Evolutionary conservation across 2,888 invertebrate genomes (phyloP).

Genomic region (Polymixis flavicincta): DNA sequence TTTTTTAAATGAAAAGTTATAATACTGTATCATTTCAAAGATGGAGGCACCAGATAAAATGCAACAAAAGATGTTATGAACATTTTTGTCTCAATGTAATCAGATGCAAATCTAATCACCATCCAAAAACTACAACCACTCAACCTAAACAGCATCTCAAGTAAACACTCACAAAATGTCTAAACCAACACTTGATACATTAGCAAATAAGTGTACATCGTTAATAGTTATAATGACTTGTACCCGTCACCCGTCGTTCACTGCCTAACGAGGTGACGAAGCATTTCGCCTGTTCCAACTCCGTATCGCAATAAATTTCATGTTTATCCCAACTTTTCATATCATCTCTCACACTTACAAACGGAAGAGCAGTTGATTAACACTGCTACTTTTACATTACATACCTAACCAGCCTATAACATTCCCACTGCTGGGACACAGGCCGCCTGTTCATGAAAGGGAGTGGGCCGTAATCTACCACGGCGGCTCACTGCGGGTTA

Average conservation of each 20-base stretch:
- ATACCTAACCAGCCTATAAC: no score
- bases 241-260: slow-evolving; percentile 41
- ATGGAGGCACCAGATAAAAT: not conserved
- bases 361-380: not conserved
- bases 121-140: slow-evolving; percentile 3
- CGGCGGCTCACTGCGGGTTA: no score
- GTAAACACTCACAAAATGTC: slow-evolving; percentile 12
- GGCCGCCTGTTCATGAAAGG: no score
- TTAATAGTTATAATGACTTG: slow-evolving; percentile 53
- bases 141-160: slow-evolving; percentile 16
- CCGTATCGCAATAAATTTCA: slow-evolving; percentile 32
- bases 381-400: not conserved
- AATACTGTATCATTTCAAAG: not conserved
- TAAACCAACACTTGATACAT: slow-evolving; percentile 32
- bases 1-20: no score
- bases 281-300: slow-evolving; percentile 30
- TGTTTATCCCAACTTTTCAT: slow-evolving; percentile 25
- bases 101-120: not conserved
- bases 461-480: no score
- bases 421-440: no score
- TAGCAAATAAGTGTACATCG: slow-evolving; percentile 47
- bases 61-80: not conserved
- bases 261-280: slow-evolving; percentile 50
- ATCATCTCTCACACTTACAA: not conserved
- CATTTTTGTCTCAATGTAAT: not conserved